phyloP scores from a whole-genome alignment of 2,113 vertebrate genomes.

The Tychaedon coryphoeus region DNA sequence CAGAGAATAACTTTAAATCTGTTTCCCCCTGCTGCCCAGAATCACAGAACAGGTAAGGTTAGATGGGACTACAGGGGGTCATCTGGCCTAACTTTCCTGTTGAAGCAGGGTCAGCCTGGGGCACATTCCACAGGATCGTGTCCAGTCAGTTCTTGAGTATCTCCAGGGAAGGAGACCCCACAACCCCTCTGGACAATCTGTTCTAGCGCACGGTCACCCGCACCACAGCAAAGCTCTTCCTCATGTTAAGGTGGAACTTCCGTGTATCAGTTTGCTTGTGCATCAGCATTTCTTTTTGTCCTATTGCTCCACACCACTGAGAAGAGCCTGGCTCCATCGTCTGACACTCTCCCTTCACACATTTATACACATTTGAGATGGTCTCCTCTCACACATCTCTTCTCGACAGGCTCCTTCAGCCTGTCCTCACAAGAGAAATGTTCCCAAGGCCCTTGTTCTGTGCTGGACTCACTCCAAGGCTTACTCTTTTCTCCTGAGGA shows the following conservation, averaged over 20 bases:
- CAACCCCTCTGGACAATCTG: too few species aligned
- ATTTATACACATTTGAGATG: accelerated
- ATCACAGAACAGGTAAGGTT: background rate
- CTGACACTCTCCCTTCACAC: background rate
- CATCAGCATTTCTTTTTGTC: background rate
- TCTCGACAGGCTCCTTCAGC: background rate
- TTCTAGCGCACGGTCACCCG: background rate
- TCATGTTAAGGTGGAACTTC: background rate
- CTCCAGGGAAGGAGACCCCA: too few species aligned
- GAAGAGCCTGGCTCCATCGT: background rate
- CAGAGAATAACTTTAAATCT: accelerated
- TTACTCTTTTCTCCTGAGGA: too few species aligned
- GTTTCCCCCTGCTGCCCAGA: too few species aligned
- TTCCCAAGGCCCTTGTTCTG: too few species aligned
- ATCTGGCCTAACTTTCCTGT: too few species aligned
- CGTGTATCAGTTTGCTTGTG: background rate
- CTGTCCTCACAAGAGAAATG: background rate
- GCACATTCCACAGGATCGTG: too few species aligned
- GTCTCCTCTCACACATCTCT: background rate
- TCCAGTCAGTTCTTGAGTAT: background rate
- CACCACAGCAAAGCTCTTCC: background rate
- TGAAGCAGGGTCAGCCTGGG: background rate
- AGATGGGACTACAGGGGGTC: background rate
- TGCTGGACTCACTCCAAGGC: too few species aligned
- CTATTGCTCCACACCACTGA: background rate